Base-by-base conservation (phyloP, 2,888 invertebrate species). In the Drosophila ezoana region DNA sequence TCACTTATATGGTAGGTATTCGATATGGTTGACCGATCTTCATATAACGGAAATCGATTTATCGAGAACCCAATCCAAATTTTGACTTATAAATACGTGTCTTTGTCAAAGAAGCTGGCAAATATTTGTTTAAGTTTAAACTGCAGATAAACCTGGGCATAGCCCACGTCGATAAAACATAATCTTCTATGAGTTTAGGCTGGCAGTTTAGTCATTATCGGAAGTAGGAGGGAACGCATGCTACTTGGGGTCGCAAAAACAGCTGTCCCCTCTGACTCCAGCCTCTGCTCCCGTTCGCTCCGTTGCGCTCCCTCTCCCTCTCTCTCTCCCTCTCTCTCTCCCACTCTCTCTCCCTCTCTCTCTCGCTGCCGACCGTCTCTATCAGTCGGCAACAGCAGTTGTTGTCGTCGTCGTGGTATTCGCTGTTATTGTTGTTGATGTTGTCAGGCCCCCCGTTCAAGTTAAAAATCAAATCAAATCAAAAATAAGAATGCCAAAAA, bases 311-410 rank as follows among this genome's bases (percentile, higher is more conserved):
- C n/a, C n/a, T n/a, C n/a, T n/a, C 18, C 18, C 18, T 3, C 2
- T 13, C 18, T 3, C 4, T 1, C 2, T 13, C 5, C 20, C 8
- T 16, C 18, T 6, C 10, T n/a, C 8, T 32, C 2, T 28, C 18
- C 18, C 18, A 3, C 2, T 13, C 18, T 3, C 4, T 1, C 2
- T 13, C 5, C 20, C 8, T 16, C 18, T 6, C 10, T n/a, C 8
- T 32, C 2, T 28, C 28, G 28, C 28, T 8, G 8, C 28, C 28
- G 28, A 8, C 8, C 28, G 9, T 40, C 11, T 13, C 35, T 40
- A 44, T 54, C 70, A 70, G 63, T 54, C 53, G 10, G 57, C 56
- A 62, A 52, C 70, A 57, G 44, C 70, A 47, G 44, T 13, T 37
- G 43, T n/a, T 61, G 20, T 38, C 16, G 57, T 18, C 28, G 9